Evolutionary conservation across 2,113 vertebrate genomes (phyloP).

Genomic region (Spea bombifrons): DNA sequence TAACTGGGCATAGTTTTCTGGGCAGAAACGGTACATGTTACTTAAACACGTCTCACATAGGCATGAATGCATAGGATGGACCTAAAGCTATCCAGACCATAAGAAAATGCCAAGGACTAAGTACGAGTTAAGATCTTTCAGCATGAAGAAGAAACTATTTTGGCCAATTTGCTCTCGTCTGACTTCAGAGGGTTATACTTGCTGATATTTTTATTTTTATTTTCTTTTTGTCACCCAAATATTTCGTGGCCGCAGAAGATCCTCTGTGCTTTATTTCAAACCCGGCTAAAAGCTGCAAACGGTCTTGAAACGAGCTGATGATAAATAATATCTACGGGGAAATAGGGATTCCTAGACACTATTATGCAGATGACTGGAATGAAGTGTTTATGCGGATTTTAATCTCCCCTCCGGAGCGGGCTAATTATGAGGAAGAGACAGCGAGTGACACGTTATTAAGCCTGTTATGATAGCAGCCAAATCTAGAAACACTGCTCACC

Average conservation of each 20-base stretch:
- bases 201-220: too few relatives aligned
- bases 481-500: background rate
- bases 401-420: constrained; percentile 33
- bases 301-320: background rate
- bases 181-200: too few relatives aligned
- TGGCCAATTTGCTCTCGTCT: too few relatives aligned
- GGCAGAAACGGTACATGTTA: too few relatives aligned
- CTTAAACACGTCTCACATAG: too few relatives aligned
- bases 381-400: constrained; percentile 37
- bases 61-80: too few relatives aligned
- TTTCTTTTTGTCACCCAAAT: too few relatives aligned
- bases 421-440: constrained; percentile 29
- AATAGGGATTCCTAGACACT: constrained; percentile 10
- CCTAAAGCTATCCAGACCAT: too few relatives aligned
- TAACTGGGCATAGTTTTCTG: too few relatives aligned
- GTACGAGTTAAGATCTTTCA: too few relatives aligned
- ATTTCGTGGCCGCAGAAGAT: background rate
- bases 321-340: constrained; percentile 16
- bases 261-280: background rate
- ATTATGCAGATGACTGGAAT: constrained; percentile 29
- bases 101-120: too few relatives aligned
- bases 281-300: background rate
- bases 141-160: too few relatives aligned
- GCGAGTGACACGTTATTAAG: constrained; percentile 41
- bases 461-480: constrained; percentile 38